phyloP scores from a whole-genome alignment of 1,140 invertebrate genomes.

The Formica exsecta region DNA sequence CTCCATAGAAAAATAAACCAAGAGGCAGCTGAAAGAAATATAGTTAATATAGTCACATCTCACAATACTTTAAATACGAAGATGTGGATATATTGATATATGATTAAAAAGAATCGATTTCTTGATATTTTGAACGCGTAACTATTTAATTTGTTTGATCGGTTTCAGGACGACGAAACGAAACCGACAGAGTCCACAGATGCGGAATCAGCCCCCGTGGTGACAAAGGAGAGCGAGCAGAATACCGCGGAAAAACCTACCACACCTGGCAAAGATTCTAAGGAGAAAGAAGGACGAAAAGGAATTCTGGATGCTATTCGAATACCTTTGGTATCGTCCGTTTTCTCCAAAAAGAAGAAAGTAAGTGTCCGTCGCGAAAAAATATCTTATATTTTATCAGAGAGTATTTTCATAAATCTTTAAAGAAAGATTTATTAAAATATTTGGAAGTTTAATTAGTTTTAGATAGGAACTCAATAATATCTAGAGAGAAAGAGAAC shows the following conservation, averaged over 20 bases:
- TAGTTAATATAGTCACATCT: neutral
- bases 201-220: slow-evolving; percentile 70
- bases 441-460: neutral
- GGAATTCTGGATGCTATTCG: slow-evolving; percentile 89
- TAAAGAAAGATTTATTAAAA: neutral
- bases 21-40: neutral
- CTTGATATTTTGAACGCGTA: neutral
- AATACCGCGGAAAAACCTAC: slow-evolving; percentile 85
- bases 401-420: neutral
- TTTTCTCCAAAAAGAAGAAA: slow-evolving; percentile 88
- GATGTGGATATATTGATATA: neutral
- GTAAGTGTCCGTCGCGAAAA: slow-evolving; percentile 62
- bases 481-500: neutral
- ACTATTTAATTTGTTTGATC: neutral
- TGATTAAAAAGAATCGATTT: neutral
- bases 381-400: neutral
- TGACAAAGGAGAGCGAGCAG: slow-evolving; percentile 83
- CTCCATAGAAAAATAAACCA: neutral
- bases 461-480: neutral
- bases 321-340: slow-evolving; percentile 88
- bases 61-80: neutral
- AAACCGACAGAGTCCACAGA: slow-evolving; percentile 79
- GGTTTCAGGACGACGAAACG: slow-evolving; percentile 84
- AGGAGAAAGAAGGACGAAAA: slow-evolving; percentile 82
- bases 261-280: slow-evolving; percentile 85